Evolutionary conservation across 2,113 vertebrate genomes (phyloP), one percentile per base, ranked within the genome.

Genomic region (Psilopogon haemacephalus): DNA sequence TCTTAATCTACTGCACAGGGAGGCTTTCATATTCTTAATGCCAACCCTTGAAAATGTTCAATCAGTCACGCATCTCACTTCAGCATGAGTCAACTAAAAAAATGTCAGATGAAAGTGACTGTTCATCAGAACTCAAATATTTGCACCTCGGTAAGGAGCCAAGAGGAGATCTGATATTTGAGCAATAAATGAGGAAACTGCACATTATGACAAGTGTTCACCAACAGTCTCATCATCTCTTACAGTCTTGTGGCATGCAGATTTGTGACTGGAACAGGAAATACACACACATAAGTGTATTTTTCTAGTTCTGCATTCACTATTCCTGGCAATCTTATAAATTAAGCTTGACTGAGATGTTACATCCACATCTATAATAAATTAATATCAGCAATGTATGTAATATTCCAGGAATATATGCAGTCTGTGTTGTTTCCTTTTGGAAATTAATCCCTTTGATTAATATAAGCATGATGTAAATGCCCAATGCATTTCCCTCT

Each of bases 181-280:
- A 93, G 37, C 59, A 67, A 55, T 37, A n/a, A 30, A 59, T 1
- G 4, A 71, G 64, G 56, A 74, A 80, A 44, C 32, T 48, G 14
- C n/a, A 38, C 13, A 50, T 86, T 88, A 71, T 80, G 72, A 67
- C 48, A 81, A 86, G 81, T 86, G 93, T 72, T 86, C 89, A 84
- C 40, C 23, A 84, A 40, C 7, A 50, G 15, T 78, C 84, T 91
- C 54, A 84, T 77, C 0, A 84, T 91, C 88, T 90, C 78, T 71
- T 77, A 32, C 67, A 60, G 42, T 67, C 63, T 93, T 89, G 74
- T 87, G 71, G 64, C 63, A 76, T 15, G 28, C 6, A 70, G 42
- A 12, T 42, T 88, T 84, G 50, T 83, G 85, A 89, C 80, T 55
- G 44, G 54, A 93, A 50, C 14, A 81, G 91, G 82, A 89, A 90